These are phyloP conservation scores for Lamprotornis superbus DNA, from an alignment of 2,113 vertebrate genomes.

Conservation along the genomic window DNA sequence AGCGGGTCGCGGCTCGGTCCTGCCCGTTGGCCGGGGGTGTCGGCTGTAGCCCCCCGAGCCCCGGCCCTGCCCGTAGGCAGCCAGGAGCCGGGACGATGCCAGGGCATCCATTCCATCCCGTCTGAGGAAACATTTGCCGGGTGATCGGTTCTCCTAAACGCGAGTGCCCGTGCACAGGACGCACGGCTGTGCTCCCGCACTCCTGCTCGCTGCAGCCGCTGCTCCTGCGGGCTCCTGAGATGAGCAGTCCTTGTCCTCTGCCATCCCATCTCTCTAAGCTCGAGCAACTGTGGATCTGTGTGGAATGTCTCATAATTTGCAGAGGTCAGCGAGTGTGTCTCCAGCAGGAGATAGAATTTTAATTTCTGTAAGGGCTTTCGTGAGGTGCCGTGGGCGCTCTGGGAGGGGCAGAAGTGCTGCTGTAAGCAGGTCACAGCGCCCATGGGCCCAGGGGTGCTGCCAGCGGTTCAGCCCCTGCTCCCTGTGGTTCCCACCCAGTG, in stretches of 20 bases:
- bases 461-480: too few relatives aligned
- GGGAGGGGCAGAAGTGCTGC: accelerated
- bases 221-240: neutral
- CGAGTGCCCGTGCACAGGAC: accelerated
- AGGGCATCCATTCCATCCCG: neutral
- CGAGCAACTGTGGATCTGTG: accelerated
- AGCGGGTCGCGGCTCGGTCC: neutral
- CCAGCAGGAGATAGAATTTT: neutral
- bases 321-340: neutral
- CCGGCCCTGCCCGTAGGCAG: too few relatives aligned
- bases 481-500: accelerated
- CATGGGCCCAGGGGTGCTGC: neutral
- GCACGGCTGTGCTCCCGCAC: neutral
- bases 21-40: neutral
- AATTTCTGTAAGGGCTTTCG: neutral
- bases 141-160: neutral
- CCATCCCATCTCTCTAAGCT: neutral
- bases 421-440: neutral
- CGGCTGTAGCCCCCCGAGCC: neutral
- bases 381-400: neutral
- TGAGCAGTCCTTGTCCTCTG: too few relatives aligned
- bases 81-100: neutral
- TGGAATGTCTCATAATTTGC: neutral
- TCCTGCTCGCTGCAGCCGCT: neutral
- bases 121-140: too few relatives aligned